These are phyloP conservation scores for Cotesia congregata DNA, from an alignment of 2,888 invertebrate genomes.

Conservation along the genomic window DNA sequence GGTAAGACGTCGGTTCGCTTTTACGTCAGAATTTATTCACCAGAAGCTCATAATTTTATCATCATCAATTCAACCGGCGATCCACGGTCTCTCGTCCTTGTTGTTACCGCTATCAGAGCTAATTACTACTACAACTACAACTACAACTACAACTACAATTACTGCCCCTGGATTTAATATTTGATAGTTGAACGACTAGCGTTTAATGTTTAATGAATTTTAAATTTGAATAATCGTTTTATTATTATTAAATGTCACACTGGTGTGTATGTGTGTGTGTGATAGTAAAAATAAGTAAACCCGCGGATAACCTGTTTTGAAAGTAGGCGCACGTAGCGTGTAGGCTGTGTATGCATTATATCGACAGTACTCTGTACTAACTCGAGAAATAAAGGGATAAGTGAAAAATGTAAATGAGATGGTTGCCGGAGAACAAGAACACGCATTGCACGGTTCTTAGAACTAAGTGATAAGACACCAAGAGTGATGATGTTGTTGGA, in stretches of 20 bases:
- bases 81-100: neutral
- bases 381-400: neutral
- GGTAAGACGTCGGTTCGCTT: neutral
- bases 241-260: no score
- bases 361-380: neutral
- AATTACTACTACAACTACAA: neutral
- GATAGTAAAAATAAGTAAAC: no score
- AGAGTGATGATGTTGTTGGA: slow-evolving; percentile 36
- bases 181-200: no score
- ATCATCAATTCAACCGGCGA: neutral
- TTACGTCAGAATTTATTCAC: neutral
- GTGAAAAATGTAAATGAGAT: slow-evolving; percentile 24
- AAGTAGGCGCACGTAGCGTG: neutral
- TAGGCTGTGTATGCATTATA: slow-evolving; percentile 7
- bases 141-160: no score
- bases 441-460: slow-evolving; percentile 31
- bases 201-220: no score
- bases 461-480: slow-evolving; percentile 34
- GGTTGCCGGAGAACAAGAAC: slow-evolving; percentile 32
- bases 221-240: no score
- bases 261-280: no score
- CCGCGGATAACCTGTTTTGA: neutral
- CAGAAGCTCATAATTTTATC: neutral
- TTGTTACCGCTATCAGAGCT: neutral
- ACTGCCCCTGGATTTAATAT: no score